Evolutionary conservation across 2,113 vertebrate species (phyloP).

Genomic region (Phylloscopus trochiloides): DNA sequence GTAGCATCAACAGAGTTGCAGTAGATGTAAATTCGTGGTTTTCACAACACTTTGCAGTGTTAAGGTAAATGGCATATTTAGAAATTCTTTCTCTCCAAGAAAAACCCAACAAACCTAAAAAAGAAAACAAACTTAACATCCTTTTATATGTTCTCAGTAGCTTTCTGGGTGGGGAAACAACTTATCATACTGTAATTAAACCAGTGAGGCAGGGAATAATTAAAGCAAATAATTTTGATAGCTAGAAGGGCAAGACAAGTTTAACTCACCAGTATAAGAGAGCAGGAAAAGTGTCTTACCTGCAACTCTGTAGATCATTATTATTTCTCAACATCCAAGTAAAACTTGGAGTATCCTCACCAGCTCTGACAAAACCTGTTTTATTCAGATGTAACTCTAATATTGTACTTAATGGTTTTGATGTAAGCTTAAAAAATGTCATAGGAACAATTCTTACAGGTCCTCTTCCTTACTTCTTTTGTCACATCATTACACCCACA

Average conservation of each 20-base stretch:
- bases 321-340: not conserved
- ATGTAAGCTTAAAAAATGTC: not conserved
- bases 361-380: not conserved
- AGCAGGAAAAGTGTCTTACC: not conserved
- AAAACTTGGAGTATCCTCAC: not conserved
- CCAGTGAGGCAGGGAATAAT: not conserved
- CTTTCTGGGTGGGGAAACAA: not conserved
- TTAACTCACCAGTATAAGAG: not conserved
- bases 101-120: not conserved
- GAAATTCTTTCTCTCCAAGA: not conserved
- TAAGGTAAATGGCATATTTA: not conserved
- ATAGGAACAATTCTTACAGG: not conserved
- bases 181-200: not conserved
- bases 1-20: not conserved
- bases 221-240: not conserved
- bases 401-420: slow-evolving; percentile 2
- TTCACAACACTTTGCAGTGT: not conserved
- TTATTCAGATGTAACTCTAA: not conserved
- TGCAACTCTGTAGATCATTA: not conserved
- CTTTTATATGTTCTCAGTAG: not conserved
- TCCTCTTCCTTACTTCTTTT: not conserved
- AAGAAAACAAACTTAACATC: not conserved
- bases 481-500: not conserved
- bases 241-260: not conserved
- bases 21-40: fast-evolving